A percentile compares a stretch with the other conserved stretches of the same genome.
These are phyloP conservation scores for Chydorus sphaericus DNA, from an alignment of 2,888 invertebrate species.

Conservation along the genomic window DNA sequence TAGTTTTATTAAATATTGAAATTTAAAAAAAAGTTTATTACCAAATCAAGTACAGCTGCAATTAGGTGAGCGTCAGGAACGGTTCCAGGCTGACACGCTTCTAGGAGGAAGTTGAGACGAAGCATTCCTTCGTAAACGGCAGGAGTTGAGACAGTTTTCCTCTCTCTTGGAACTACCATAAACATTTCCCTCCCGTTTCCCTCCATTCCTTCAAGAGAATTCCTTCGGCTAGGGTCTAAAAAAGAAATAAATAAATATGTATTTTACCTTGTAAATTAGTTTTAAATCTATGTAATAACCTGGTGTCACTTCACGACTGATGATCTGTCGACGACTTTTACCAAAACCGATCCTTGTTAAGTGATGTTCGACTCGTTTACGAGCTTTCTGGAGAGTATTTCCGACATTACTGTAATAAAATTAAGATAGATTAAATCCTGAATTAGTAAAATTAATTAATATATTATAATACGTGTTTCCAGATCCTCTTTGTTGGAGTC, in stretches of 20 bases:
- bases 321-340: constrained; percentile 19
- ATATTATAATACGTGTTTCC: constrained; percentile 18
- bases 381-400: constrained; percentile 59
- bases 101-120: constrained; percentile 78
- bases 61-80: constrained; percentile 93
- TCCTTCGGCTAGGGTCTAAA: constrained; percentile 60
- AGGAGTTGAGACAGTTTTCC: constrained; percentile 62
- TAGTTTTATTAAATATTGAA: constrained; percentile 2
- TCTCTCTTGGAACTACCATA: constrained; percentile 72
- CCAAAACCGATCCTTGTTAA: constrained; percentile 37
- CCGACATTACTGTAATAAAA: constrained; percentile 36
- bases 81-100: constrained; percentile 88
- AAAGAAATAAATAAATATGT: no score
- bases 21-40: constrained; percentile 29
- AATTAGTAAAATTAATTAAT: constrained; percentile 15
- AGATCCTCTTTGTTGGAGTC: constrained; percentile 19
- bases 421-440: constrained; percentile 16
- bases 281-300: not conserved
- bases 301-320: constrained; percentile 15
- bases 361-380: constrained; percentile 77
- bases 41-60: constrained; percentile 85
- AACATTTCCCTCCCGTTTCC: constrained; percentile 70
- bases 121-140: constrained; percentile 76
- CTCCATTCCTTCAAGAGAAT: constrained; percentile 66
- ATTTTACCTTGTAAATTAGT: no score